A percentile compares a stretch with the other conserved stretches of the same genome.
Evolutionary conservation across 2,797 vertebrate species (phyloP).

Genomic region (Paratrypauchen microcephalus): DNA sequence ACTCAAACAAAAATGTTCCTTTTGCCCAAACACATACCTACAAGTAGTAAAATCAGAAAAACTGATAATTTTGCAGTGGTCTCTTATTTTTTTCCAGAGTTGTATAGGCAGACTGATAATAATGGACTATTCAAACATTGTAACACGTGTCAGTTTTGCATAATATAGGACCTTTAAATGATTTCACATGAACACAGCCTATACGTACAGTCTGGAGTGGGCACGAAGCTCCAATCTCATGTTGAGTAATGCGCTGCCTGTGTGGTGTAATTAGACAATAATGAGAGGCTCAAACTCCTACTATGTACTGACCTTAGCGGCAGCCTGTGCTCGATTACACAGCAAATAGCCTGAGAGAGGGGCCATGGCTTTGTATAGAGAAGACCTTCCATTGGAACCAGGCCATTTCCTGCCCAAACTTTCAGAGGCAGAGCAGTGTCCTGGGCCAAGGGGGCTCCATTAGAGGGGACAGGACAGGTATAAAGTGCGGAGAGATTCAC

Average conservation of each 20-base stretch:
- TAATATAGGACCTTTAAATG: too few species aligned
- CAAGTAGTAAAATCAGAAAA: too few species aligned
- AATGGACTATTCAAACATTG: too few species aligned
- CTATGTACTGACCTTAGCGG: constrained; percentile 81
- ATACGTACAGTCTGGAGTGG: constrained; percentile 76
- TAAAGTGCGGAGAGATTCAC: constrained; percentile 36
- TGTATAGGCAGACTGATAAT: too few species aligned
- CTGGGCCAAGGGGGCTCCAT: constrained; percentile 49
- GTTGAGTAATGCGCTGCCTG: constrained; percentile 80
- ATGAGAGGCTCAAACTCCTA: constrained; percentile 78
- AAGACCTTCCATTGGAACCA: constrained; percentile 61
- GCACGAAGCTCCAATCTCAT: constrained; percentile 74
- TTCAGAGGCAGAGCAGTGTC: constrained; percentile 40
- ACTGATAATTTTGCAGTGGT: too few species aligned
- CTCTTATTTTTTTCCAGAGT: too few species aligned
- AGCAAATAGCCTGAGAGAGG: constrained; percentile 84
- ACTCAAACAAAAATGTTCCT: too few species aligned
- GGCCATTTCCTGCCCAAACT: constrained; percentile 53
- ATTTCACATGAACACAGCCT: constrained; percentile 6
- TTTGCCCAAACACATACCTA: too few species aligned
- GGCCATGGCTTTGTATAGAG: constrained; percentile 74
- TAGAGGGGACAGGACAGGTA: constrained; percentile 65
- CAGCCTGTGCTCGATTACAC: constrained; percentile 81
- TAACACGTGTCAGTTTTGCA: too few species aligned
- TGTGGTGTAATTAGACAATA: constrained; percentile 82